Evolutionary conservation across 2,113 vertebrate genomes (phyloP).

Genomic region (Gadus macrocephalus): DNA sequence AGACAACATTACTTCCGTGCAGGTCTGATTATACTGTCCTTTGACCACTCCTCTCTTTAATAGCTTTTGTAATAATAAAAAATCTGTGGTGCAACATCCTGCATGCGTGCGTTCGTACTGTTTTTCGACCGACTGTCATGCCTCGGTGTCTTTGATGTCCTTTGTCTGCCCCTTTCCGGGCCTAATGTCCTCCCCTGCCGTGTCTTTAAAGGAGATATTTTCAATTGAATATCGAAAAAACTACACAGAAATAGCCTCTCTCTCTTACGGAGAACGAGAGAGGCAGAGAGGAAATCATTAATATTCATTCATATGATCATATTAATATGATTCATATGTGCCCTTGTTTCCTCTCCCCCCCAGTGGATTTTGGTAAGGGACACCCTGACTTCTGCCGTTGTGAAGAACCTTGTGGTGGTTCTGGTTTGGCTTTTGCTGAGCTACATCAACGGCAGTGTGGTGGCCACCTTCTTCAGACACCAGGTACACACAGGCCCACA

Average conservation of each 20-base stretch:
- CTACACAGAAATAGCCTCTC: neutral
- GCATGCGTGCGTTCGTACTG: too few relatives aligned
- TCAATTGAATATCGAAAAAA: too few relatives aligned
- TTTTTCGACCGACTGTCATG: too few relatives aligned
- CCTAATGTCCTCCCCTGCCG: too few relatives aligned
- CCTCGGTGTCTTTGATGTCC: too few relatives aligned
- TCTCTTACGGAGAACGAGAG: neutral
- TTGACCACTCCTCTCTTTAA: too few relatives aligned
- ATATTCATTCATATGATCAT: neutral
- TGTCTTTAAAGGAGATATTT: too few relatives aligned
- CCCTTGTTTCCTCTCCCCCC: neutral
- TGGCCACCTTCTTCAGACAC: slow-evolving; percentile 64
- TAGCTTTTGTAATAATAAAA: too few relatives aligned
- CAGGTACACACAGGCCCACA: slow-evolving; percentile 35
- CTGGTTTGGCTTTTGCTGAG: slow-evolving; percentile 64
- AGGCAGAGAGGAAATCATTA: neutral
- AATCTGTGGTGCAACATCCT: too few relatives aligned
- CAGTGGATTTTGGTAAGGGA: slow-evolving; percentile 51
- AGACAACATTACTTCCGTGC: slow-evolving; percentile 38
- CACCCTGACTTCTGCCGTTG: slow-evolving; percentile 47
- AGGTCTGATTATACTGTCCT: slow-evolving; percentile 36
- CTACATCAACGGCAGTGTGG: slow-evolving; percentile 61
- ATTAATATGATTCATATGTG: neutral
- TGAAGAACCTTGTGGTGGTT: slow-evolving; percentile 66
- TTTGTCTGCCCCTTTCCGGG: too few relatives aligned